Base-by-base conservation (phyloP, 2,888 invertebrate genomes). In the Mythimna ferrago region DNA sequence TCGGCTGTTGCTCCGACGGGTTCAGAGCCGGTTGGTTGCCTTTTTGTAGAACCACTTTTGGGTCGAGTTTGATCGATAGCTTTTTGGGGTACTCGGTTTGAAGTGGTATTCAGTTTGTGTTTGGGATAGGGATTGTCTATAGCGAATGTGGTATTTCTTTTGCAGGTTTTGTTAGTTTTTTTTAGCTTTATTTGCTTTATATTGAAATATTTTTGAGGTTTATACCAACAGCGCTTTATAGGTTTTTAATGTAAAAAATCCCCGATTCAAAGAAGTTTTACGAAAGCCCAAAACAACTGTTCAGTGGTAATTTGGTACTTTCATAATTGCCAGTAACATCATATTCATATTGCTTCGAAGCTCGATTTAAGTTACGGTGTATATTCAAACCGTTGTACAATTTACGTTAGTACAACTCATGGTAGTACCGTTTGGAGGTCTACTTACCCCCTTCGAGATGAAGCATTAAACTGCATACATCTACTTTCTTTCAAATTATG, bases 1-100 rank as follows among this genome's bases (percentile, higher is more conserved):
- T 92, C 94, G 95, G 95, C 92, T 94, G 91, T 93, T 93, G 93
- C 91, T 90, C 92, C 89, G 88, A 76, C 82, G 82, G 86, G 87
- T 78, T 85, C 78, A 80, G 73, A 91, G 92, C 94, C 94, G 93
- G 94, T 94, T 94, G 91, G 94, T 94, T 94, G 91, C 91, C 91
- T 92, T 93, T 94, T 94, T 93, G 92, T 93, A 86, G 88, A 89
- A 90, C 89, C 84, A 86, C 90, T 88, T 90, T 89, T 88, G 90
- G 89, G 88, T 87, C 84, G 88, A 86, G 85, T 85, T 93, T 94
- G 94, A 94, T 94, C 90, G 93, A 94, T 94, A 90, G 89, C 86
- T 90, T 90, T 90, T 88, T 80, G 56, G 73, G 89, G 88, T 89
- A 89, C 90, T 90, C 86, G 81, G 87, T 89, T 90, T 88, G 82